Conservation (phyloP, 2,888 invertebrate genomes). For the Lottia scabra region DNA sequence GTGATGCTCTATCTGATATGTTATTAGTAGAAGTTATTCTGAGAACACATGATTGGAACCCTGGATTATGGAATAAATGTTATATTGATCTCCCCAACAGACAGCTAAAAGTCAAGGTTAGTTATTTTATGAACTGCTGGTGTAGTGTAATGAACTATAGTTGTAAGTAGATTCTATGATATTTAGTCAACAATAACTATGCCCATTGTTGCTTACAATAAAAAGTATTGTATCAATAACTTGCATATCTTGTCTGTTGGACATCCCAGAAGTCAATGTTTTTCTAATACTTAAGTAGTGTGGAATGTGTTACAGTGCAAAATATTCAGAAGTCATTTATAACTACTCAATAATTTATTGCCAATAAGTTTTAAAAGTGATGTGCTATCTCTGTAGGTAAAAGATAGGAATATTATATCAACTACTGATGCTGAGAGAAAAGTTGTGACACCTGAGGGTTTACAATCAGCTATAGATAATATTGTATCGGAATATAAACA, state of each 20-base stretch:
- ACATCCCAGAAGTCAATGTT: too few relatives aligned
- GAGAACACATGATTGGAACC: constrained; percentile 82
- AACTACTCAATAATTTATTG: too few relatives aligned
- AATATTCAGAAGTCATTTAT: too few relatives aligned
- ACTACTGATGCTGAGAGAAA: constrained; percentile 90
- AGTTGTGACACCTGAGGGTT: constrained; percentile 83
- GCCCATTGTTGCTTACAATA: too few relatives aligned
- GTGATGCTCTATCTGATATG: constrained; percentile 97
- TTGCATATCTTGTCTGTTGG: too few relatives aligned
- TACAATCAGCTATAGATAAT: constrained; percentile 84
- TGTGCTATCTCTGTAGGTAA: constrained; percentile 57
- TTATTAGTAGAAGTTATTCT: constrained; percentile 92
- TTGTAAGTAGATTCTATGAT: too few relatives aligned
- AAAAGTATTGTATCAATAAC: too few relatives aligned
- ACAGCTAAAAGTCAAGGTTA: constrained; percentile 89
- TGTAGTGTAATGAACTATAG: too few relatives aligned
- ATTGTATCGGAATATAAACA: constrained; percentile 78
- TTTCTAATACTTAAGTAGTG: too few relatives aligned
- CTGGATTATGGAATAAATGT: constrained; percentile 82
- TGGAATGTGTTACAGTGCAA: too few relatives aligned
- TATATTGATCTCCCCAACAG: constrained; percentile 88
- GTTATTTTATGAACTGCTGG: constrained; percentile 63
- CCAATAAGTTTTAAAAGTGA: neutral
- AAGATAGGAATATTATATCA: constrained; percentile 86
- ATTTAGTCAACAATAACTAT: too few relatives aligned